Percentiles rank a stretch among this genome's conserved stretches.
Evolutionary conservation across 2,797 vertebrate genomes (phyloP).

Genomic region (Periparus ater): DNA sequence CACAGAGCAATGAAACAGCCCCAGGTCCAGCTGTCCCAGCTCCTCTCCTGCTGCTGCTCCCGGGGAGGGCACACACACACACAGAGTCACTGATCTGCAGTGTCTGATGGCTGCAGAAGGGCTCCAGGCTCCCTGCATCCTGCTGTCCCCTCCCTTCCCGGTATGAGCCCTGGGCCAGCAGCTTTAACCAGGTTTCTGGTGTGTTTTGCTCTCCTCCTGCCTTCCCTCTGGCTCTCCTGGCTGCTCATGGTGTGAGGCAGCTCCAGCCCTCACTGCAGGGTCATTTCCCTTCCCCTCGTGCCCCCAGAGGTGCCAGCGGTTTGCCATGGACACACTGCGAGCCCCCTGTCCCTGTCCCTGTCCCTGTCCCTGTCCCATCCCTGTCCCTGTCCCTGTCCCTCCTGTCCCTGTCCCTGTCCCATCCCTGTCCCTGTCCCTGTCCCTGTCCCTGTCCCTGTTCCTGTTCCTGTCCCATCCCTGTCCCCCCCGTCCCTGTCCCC

Average conservation of each 20-base stretch:
- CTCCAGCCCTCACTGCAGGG: neutral
- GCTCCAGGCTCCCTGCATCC: neutral
- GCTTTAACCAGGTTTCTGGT: neutral
- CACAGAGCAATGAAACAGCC: neutral
- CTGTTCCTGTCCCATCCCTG: no score
- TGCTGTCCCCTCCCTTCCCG: neutral
- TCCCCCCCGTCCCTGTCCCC: no score
- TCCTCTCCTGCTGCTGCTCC: neutral
- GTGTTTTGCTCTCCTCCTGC: neutral
- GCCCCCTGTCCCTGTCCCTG: no score
- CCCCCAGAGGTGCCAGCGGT: accelerated
- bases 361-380: no score
- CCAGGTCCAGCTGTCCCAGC: neutral
- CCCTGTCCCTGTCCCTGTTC: neutral
- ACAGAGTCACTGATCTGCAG: accelerated
- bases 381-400: no score
- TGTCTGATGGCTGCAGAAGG: neutral
- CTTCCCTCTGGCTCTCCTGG: accelerated
- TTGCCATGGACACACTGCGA: accelerated
- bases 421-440: no score
- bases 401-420: no score
- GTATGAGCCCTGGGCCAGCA: neutral
- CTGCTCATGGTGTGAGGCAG: accelerated
- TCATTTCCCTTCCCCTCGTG: accelerated
- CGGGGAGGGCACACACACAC: no score